Conservation (phyloP, 2,113 vertebrate genomes). For the Antennarius striatus region DNA sequence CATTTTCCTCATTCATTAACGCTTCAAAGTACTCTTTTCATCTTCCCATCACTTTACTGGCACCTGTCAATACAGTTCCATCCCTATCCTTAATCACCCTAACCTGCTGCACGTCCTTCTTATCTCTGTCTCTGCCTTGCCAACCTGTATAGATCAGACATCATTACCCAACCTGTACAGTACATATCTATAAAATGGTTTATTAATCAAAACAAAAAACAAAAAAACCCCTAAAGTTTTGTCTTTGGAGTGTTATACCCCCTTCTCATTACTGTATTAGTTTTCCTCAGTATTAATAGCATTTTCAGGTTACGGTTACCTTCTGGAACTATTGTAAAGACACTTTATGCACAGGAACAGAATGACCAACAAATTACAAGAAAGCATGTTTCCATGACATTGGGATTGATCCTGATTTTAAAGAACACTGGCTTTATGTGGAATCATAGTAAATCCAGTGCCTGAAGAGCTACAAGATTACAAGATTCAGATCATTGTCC, state of each 20-base stretch:
- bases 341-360: constrained; percentile 16
- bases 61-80: too few species aligned
- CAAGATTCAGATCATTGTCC: too few species aligned
- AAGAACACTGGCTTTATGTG: constrained; percentile 3
- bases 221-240: not conserved
- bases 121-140: too few species aligned
- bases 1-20: too few species aligned
- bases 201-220: constrained; percentile 25
- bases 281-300: constrained; percentile 9
- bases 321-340: constrained; percentile 36
- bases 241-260: constrained; percentile 1
- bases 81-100: too few species aligned
- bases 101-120: too few species aligned
- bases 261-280: not conserved
- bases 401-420: constrained; percentile 28
- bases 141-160: too few species aligned
- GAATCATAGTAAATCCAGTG: constrained; percentile 2
- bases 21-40: too few species aligned
- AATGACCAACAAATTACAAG: constrained; percentile 24
- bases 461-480: not conserved
- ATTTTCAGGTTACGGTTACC: constrained; percentile 27
- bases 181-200: constrained; percentile 31
- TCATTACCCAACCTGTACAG: constrained; percentile 35
- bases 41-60: too few species aligned
- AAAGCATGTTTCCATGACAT: constrained; percentile 63